phyloP scores from a whole-genome alignment of 2,797 vertebrate genomes.

The Myiothlypis coronata region DNA sequence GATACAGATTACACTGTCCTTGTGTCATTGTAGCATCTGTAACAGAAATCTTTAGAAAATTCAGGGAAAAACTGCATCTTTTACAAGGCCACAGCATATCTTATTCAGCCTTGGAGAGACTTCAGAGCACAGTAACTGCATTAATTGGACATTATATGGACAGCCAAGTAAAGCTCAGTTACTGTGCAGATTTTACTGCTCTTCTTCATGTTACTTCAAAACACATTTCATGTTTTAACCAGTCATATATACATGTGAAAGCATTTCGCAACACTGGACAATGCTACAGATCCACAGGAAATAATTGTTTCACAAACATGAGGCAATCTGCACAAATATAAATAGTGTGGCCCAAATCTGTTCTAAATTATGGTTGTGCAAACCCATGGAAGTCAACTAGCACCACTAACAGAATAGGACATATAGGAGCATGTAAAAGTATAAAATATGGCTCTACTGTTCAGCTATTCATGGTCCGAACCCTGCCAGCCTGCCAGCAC shows the following conservation, averaged over 20 bases:
- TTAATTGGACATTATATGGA: slow-evolving; percentile 4
- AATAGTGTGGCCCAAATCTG: slow-evolving; percentile 2
- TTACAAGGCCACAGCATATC: not conserved
- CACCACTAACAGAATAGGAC: not conserved
- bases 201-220: slow-evolving; percentile 25
- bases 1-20: slow-evolving; percentile 22
- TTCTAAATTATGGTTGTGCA: slow-evolving; percentile 24
- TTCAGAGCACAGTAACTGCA: slow-evolving; percentile 24
- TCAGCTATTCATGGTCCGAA: not conserved
- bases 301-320: slow-evolving; percentile 14
- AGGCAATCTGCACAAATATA: slow-evolving; percentile 37
- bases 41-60: slow-evolving; percentile 5
- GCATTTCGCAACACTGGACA: slow-evolving; percentile 27
- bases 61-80: not conserved
- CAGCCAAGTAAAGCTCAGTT: not conserved
- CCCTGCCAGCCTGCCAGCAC: not conserved
- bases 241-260: slow-evolving; percentile 32
- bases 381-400: slow-evolving; percentile 1
- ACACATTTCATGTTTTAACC: not conserved
- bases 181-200: slow-evolving; percentile 16
- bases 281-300: slow-evolving; percentile 30
- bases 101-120: slow-evolving; percentile 24
- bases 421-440: not conserved
- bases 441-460: not conserved
- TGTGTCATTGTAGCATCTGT: slow-evolving; percentile 31